A percentile compares a stretch with the other conserved stretches of the same genome.
phyloP scores from a whole-genome alignment of 2,888 invertebrate species.

The Anoplius nigerrimus region DNA sequence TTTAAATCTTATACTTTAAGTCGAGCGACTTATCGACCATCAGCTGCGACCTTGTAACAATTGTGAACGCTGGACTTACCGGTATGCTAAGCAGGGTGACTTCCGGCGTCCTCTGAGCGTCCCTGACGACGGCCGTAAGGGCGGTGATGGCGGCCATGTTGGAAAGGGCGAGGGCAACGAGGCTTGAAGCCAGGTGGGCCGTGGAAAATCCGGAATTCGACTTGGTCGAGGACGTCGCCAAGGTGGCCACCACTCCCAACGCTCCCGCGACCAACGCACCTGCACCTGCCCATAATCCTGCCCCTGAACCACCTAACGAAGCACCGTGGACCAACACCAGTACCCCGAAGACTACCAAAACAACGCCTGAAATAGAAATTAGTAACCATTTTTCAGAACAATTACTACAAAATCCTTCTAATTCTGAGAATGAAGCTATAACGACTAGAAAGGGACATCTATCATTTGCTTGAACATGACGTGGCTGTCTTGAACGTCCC shows the following conservation, averaged over 20 bases:
- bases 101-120: constrained; percentile 74
- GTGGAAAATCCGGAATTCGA: constrained; percentile 74
- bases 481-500: neutral
- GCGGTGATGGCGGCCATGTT: constrained; percentile 73
- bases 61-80: constrained; percentile 54
- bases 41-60: too few relatives aligned
- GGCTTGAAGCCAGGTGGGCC: constrained; percentile 80
- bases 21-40: too few relatives aligned
- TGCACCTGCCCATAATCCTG: constrained; percentile 83
- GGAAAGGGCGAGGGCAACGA: constrained; percentile 70
- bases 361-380: constrained; percentile 74
- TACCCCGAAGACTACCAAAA: constrained; percentile 81
- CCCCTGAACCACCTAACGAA: constrained; percentile 78
- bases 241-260: constrained; percentile 79
- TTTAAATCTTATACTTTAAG: too few relatives aligned
- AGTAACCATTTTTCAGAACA: too few relatives aligned
- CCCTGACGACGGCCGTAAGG: constrained; percentile 78
- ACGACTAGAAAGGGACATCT: too few relatives aligned
- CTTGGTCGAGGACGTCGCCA: constrained; percentile 61
- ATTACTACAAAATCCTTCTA: neutral
- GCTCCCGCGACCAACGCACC: constrained; percentile 80
- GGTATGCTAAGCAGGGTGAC: constrained; percentile 62
- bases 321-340: constrained; percentile 81
- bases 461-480: too few relatives aligned
- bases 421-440: neutral